Percentiles rank a stretch among this genome's conserved stretches.
These are phyloP conservation scores for Bolborhynchus lineola DNA, from an alignment of 2,113 vertebrate species.

Conservation along the genomic window DNA sequence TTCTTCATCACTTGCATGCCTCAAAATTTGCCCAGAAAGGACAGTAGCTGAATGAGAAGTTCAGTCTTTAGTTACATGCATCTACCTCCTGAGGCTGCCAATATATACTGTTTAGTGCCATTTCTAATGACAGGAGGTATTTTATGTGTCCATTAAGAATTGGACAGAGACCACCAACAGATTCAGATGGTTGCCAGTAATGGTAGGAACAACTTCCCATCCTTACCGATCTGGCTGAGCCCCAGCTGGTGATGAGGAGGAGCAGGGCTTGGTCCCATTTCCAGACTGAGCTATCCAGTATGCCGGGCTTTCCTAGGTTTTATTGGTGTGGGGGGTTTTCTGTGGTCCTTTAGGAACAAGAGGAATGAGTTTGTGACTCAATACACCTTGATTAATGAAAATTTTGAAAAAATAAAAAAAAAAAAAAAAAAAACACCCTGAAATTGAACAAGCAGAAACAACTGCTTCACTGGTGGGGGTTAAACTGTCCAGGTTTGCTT, in stretches of 20 bases:
- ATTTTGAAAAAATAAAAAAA: background rate
- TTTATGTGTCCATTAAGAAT: background rate
- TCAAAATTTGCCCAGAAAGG: background rate
- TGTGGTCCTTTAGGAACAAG: background rate
- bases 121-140: background rate
- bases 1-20: background rate
- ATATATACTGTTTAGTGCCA: background rate
- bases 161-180: background rate
- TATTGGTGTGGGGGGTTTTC: background rate
- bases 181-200: background rate
- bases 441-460: background rate
- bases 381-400: background rate
- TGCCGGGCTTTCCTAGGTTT: background rate
- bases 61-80: background rate
- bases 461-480: accelerated
- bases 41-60: background rate
- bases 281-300: background rate
- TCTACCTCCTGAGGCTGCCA: background rate
- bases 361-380: background rate
- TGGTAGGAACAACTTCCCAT: background rate
- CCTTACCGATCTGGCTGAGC: background rate
- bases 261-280: background rate
- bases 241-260: background rate
- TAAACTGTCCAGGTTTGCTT: background rate
- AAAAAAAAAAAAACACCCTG: background rate